Evolutionary conservation across 1,140 invertebrate genomes (phyloP).

Genomic region (Anthonomus grandis): DNA sequence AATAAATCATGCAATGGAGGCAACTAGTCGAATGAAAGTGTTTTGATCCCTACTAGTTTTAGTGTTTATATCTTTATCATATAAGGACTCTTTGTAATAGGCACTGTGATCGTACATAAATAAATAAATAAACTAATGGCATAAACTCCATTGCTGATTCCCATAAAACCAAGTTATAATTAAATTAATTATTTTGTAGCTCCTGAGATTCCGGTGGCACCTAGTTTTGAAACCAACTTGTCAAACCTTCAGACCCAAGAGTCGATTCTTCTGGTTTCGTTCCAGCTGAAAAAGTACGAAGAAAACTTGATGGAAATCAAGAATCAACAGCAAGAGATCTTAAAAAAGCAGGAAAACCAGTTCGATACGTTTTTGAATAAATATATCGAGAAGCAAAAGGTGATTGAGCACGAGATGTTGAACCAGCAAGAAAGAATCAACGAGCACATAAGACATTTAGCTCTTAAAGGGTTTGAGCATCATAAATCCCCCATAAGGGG

Average conservation of each 20-base stretch:
- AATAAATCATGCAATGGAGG: too few relatives aligned
- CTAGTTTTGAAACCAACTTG: conserved; percentile 48
- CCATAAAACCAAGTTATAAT: neutral
- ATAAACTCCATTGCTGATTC: too few relatives aligned
- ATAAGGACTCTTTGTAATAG: too few relatives aligned
- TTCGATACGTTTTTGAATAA: conserved; percentile 51
- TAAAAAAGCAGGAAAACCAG: conserved; percentile 50
- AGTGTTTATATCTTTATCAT: too few relatives aligned
- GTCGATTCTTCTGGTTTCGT: conserved; percentile 50
- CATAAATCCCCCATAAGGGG: neutral
- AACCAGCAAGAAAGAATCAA: conserved; percentile 54
- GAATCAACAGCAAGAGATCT: conserved; percentile 48
- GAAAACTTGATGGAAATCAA: conserved; percentile 51
- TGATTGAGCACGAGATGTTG: conserved; percentile 52
- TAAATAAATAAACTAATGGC: too few relatives aligned
- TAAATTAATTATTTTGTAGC: conserved; percentile 6
- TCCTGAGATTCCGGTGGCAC: conserved; percentile 33
- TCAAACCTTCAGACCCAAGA: conserved; percentile 52
- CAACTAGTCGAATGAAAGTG: too few relatives aligned
- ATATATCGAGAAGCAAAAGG: conserved; percentile 51
- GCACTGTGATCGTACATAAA: too few relatives aligned
- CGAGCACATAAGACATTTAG: conserved; percentile 52
- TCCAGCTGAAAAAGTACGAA: conserved; percentile 54
- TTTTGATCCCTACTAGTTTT: too few relatives aligned
- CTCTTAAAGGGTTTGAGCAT: conserved; percentile 25